Conservation (phyloP, 1,140 invertebrate species). For the Aculops lycopersici region DNA sequence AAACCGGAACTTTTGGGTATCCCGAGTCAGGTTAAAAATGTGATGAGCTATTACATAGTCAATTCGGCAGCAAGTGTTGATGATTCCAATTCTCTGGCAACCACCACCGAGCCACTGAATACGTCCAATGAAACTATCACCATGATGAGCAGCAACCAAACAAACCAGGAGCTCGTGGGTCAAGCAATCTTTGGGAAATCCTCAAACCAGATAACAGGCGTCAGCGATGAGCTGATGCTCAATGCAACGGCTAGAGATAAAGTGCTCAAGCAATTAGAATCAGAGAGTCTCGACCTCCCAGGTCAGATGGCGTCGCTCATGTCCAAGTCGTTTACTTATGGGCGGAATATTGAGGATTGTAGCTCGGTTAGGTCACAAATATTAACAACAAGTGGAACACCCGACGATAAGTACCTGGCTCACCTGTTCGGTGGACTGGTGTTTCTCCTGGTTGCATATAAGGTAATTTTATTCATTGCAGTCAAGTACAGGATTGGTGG, state of each 20-base stretch:
- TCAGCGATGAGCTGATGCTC: not conserved
- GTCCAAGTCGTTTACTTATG: not conserved
- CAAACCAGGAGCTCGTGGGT: not conserved
- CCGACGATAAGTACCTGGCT: not conserved
- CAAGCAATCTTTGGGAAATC: not conserved
- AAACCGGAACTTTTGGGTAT: not conserved
- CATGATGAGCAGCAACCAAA: not conserved
- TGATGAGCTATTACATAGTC: not conserved
- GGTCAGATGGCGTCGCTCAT: not conserved
- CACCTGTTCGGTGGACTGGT: not conserved
- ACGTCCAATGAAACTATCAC: not conserved
- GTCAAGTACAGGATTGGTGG: no score
- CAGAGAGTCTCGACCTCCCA: not conserved
- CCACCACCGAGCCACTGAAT: not conserved
- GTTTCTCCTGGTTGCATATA: not conserved
- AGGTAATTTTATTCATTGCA: not conserved
- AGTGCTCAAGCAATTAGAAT: not conserved
- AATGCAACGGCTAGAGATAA: not conserved
- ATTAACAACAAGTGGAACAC: not conserved
- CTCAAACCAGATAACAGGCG: not conserved
- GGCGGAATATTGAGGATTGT: not conserved
- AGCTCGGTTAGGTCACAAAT: not conserved
- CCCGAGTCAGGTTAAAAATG: not conserved
- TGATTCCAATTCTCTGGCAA: not conserved
- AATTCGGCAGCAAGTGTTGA: not conserved